A percentile compares a stretch with the other conserved stretches of the same genome.
These are phyloP conservation scores for Aethina tumida DNA, from an alignment of 1,140 invertebrate species.

Conservation along the genomic window DNA sequence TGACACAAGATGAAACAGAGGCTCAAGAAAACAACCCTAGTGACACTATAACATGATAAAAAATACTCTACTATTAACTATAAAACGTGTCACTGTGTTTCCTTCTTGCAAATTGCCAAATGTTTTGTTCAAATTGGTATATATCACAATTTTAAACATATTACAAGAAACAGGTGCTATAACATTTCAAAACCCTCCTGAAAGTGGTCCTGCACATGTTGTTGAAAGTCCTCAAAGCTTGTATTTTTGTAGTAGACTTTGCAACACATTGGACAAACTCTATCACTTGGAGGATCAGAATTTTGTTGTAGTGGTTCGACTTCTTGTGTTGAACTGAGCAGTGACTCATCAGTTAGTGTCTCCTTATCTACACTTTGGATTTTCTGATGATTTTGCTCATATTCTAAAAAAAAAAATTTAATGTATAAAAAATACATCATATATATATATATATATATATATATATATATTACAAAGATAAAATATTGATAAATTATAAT, in stretches of 20 bases:
- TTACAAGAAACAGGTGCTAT: slow-evolving; percentile 9
- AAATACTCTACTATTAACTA: no score
- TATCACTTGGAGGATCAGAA: slow-evolving; percentile 27
- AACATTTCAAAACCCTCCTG: slow-evolving; percentile 14
- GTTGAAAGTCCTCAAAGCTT: slow-evolving; percentile 39
- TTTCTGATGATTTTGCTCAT: slow-evolving; percentile 20
- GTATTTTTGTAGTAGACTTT: slow-evolving; percentile 37
- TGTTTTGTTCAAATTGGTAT: no score
- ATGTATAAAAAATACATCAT: slow-evolving; percentile 5
- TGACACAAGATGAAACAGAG: no score
- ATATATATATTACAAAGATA: background rate
- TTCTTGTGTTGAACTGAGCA: no score
- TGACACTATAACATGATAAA: no score
- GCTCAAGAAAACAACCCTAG: no score
- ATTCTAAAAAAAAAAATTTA: slow-evolving; percentile 13
- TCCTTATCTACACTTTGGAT: slow-evolving; percentile 14
- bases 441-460: slow-evolving; percentile 7
- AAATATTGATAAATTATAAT: background rate
- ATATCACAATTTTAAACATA: no score
- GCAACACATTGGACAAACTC: slow-evolving; percentile 46
- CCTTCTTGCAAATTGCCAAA: no score
- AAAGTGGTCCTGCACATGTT: slow-evolving; percentile 47
- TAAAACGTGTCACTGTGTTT: no score
- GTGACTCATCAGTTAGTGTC: slow-evolving; percentile 21
- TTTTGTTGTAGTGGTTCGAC: slow-evolving; percentile 25